Evolutionary conservation across 2,888 invertebrate genomes (phyloP), one percentile per base, ranked within the genome.

Genomic region (Galeopsomyia nigrocyanea): DNA sequence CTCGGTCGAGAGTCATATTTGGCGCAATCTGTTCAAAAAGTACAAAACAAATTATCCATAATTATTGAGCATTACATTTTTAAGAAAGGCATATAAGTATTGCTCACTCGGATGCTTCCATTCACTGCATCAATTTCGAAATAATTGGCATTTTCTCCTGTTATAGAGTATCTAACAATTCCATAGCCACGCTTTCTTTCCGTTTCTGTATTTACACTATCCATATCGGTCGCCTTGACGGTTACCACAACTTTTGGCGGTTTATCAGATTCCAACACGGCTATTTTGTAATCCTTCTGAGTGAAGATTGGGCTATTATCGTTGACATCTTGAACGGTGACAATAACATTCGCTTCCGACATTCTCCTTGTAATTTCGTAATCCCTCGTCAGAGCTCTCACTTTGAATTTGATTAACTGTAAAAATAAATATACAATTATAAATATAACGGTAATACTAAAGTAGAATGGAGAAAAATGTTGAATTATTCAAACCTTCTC

Each of bases 271-370:
- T 95, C 94, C 2, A 91, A 81, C 1, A 94, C 89, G 53, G 92
- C 91, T 0, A 92, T 91, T 83, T 91, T 91, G 80, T 94, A 94
- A 2, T 90, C 91, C 77, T 89, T 88, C 78, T 91, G 89, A 66
- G 89, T 90, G 82, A 95, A 95, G 60, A 88, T 86, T 0, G 95
- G 95, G 73, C 90, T 89, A 82, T 95, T 94, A 80, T 95, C 95
- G 81, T 95, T 95, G 0, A 92, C 89, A 82, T 95, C 94, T 64
- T 91, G 88, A 0, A 95, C 91, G 76, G 91, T 90, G 26, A 94
- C 90, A 55, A 90, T 89, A 0, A 95, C 89, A 75, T 90, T 91
- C 0, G 93, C 93, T 65, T 90, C 89, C 55, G 91, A 91, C 81
- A 90, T 90, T 74, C 91, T 90, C 19, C 83, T 79, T 9, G 86